Evolutionary conservation across 2,113 vertebrate genomes (phyloP).

Genomic region (Tautogolabrus adspersus): DNA sequence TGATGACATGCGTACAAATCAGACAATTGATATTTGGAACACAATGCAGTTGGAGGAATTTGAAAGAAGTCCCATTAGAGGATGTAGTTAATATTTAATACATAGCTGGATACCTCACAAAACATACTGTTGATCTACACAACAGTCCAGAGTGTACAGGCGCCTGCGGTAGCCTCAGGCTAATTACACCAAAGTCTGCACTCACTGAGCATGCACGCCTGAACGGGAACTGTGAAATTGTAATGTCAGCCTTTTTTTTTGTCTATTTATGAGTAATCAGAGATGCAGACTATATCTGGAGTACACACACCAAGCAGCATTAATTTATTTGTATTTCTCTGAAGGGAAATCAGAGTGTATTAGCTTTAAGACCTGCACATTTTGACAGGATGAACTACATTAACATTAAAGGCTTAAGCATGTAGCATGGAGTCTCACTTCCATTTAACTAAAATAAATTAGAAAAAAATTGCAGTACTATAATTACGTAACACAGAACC

Average conservation of each 20-base stretch:
- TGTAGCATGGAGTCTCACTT: not conserved
- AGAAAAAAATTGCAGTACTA: not conserved
- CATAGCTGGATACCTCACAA: constrained; percentile 12
- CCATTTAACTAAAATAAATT: not conserved
- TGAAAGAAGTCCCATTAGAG: constrained; percentile 26
- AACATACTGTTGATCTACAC: constrained; percentile 20
- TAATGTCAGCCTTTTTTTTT: constrained; percentile 1
- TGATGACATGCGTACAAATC: not conserved
- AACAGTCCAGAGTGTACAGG: constrained; percentile 20
- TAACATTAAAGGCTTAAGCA: not conserved
- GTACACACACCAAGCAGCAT: not conserved
- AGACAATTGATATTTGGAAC: constrained; percentile 19
- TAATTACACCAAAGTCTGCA: constrained; percentile 26
- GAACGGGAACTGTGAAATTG: constrained; percentile 4
- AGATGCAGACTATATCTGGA: not conserved
- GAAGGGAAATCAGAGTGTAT: not conserved
- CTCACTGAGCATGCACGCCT: constrained; percentile 13
- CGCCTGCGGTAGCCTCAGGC: constrained; percentile 23
- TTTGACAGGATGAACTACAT: not conserved
- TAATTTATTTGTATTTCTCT: not conserved
- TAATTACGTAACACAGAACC: not conserved
- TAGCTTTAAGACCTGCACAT: not conserved
- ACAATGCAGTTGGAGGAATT: constrained; percentile 26
- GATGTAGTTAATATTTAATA: constrained; percentile 52
- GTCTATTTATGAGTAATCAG: not conserved